A percentile compares a stretch with the other conserved stretches of the same genome.
These are phyloP conservation scores for Polyodon spathula DNA, from an alignment of 2,113 vertebrate genomes.

Conservation along the genomic window DNA sequence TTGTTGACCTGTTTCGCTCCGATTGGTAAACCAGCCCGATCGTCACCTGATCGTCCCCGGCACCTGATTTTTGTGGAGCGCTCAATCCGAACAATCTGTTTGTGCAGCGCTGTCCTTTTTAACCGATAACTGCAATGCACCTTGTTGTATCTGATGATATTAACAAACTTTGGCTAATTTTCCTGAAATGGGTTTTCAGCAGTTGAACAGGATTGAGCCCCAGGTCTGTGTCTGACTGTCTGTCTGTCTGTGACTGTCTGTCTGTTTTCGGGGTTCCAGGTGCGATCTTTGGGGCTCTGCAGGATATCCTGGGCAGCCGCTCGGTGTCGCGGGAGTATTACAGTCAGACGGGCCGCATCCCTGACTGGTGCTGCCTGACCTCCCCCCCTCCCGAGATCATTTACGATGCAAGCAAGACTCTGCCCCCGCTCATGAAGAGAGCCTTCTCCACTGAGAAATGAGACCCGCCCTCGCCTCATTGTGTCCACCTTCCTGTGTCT, in stretches of 20 bases:
- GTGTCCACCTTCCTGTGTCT: too few relatives aligned
- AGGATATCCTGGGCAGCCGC: slow-evolving; percentile 89
- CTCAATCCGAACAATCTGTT: too few relatives aligned
- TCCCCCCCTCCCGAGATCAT: slow-evolving; percentile 81
- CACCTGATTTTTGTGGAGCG: too few relatives aligned
- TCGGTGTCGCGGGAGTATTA: slow-evolving; percentile 93
- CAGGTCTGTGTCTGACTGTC: neutral
- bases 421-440: slow-evolving; percentile 89
- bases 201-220: neutral
- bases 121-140: neutral
- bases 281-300: slow-evolving; percentile 88
- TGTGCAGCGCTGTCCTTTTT: too few relatives aligned
- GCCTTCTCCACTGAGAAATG: slow-evolving; percentile 96
- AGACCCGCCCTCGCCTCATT: too few relatives aligned
- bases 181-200: too few relatives aligned
- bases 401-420: slow-evolving; percentile 81
- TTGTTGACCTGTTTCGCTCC: too few relatives aligned
- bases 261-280: slow-evolving; percentile 44
- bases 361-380: slow-evolving; percentile 92
- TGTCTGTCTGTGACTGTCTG: neutral
- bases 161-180: too few relatives aligned
- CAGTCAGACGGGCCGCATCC: slow-evolving; percentile 84
- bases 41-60: too few relatives aligned
- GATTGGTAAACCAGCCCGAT: too few relatives aligned
- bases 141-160: neutral